Evolutionary conservation across 2,888 invertebrate genomes (phyloP), one percentile per base, ranked within the genome.

Genomic region (Athalia cordata): DNA sequence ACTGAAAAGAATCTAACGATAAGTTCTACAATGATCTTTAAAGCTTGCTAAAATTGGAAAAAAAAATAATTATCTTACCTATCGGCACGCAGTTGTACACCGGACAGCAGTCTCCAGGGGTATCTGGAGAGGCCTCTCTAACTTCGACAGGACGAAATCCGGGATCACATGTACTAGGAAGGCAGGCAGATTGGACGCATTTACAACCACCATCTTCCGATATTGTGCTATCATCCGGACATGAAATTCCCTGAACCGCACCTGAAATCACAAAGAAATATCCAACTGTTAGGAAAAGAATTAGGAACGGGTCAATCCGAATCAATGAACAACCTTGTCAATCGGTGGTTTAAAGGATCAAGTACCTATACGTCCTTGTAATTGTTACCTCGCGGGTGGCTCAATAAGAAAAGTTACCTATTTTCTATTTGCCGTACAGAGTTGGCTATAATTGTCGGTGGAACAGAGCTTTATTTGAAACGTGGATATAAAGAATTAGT

Each of bases 71-170:
- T 2, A n/a, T 61, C 75, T 86, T 86, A 89, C 89, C 88, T 85
- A 84, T 83, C 78, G 86, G 84, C 81, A 84, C 84, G 82, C 89
- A 89, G 79, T 87, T 85, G 84, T 87, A 88, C 50, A 89, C 85
- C n/a, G 88, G 85, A 76, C 89, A 89, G 82, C 89, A 89, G 79
- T 83, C 85, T 79, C 85, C 88, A 52, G 88, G 88, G 50, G 78
- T 84, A 79, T 85, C 85, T 67, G 85, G 86, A 61, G 85, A 84
- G 9, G 81, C 80, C 29, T 84, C 80, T 79, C 83, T 84, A 57
- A 89, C 84, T 79, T 83, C 83, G 49, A 86, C 81, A n/a, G 88
- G 86, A 77, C 86, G 87, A 80, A 86, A 83, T 52, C 86, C 86
- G 47, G 81, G 76, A 66, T 80, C 83, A 80, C 89, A 89, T 79